Base-by-base conservation (phyloP, 1,140 invertebrate species). In the Pseudoatta argentina region DNA sequence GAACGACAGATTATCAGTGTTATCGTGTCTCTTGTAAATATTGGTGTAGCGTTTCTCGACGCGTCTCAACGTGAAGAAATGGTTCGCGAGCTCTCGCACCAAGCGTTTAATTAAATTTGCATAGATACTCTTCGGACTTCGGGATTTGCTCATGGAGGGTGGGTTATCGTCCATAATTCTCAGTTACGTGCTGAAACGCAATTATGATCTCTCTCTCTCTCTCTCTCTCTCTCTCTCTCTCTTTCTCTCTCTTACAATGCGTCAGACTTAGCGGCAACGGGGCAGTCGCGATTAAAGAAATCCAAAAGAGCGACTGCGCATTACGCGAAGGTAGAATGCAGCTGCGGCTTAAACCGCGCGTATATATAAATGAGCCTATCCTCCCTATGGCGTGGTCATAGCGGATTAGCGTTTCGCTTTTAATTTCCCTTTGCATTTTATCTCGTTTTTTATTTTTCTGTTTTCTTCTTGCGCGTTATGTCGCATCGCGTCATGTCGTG, bases 161-260 rank as follows among this genome's bases (percentile, higher is more conserved):
- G 91, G 92, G 73, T 76, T 92, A 72, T 67, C 64, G 34, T 92
- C 93, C 3, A 92, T 93, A 87, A 95, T 94, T 64, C 90, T 93
- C 69, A 94, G 94, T 61, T 93, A 94, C 63, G 93, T 95, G 83
- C 87, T 95, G 27, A 95, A 95, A 91, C 94, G 94, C 76, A 95
- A 95, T 90, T 95, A 94, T 91, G 78, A 93, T 87, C 91, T 95
- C 39, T 94, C 94, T 95, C 30, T 94, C 93, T 48, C 91, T 95
- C 39, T 87, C 91, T 95, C 39, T 87, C 91, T 95, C 39, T 87
- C 91, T 95, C 39, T 87, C 91, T 95, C 39, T 87, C 91, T 95
- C 39, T 87, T 90, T 95, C 39, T 94, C 94, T 95, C 30, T 94
- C 93, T 48, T 92, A 93, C 88, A 94, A 95, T 91, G 91, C 92